Base-by-base conservation (phyloP, 2,888 invertebrate species). In the Drosophila prostipennis region DNA sequence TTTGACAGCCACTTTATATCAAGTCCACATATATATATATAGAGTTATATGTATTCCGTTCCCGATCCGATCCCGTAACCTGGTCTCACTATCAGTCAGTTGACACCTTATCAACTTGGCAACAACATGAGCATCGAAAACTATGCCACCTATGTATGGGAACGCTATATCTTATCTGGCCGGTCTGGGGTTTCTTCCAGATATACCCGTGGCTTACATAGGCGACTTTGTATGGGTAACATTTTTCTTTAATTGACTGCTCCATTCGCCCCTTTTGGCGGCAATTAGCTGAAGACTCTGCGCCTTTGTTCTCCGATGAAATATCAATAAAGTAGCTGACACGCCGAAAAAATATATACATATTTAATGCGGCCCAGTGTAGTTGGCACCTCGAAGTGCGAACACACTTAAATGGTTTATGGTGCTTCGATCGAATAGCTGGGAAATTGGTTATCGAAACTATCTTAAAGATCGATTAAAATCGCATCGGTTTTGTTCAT, bases 51-150 rank as follows among this genome's bases (percentile, higher is more conserved):
- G 14, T 23, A 19, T 26, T 14, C 13, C 56, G 6, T 19, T 37
- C 13, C 26, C 45, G 36, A 10, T 23, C 16, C 45, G 36, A 32
- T 10, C 37, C 60, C 45, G 6, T 57, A 52, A 26, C 57, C 57
- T 45, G 43, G 19, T 36, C 36, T 10, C 60, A 32, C 59, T 69
- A 68, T 68, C 69, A 68, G 67, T 55, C 65, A 48, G 65, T 64
- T 37, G 45, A 45, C 14, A 46, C 51, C 77, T 81, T 84, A 86
- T 86, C 86, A 83, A 80, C 81, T 74, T 74, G 86, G 86, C 81
- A 86, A 86, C 86, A 81, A 76, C 74, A 76, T 73, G 67, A 71
- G 71, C 77, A 75, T 71, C 40, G 39, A 48, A 65, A 80, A 85
- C 80, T 81, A 82, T 81, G 85, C 85, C 80, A 81, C 48, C 64